A percentile compares a stretch with the other conserved stretches of the same genome.
phyloP scores from a whole-genome alignment of 2,888 invertebrate species.

The Chloroclystis v-ata region DNA sequence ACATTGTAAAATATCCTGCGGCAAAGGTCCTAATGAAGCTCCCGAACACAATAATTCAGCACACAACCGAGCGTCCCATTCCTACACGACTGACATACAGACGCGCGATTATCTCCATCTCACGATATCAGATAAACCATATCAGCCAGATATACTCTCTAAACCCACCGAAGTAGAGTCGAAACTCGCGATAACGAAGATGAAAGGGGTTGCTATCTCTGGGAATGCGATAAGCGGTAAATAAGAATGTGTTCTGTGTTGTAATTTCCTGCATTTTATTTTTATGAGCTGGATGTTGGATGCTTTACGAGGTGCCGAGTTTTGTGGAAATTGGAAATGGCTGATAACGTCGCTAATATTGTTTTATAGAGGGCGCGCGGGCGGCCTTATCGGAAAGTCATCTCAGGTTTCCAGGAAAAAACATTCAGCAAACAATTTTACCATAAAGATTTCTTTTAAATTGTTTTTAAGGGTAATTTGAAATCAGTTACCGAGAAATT shows the following conservation, averaged over 20 bases:
- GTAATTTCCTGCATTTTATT: conserved; percentile 30
- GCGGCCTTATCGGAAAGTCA: background rate
- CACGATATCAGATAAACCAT: conserved; percentile 26
- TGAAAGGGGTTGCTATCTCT: conserved; percentile 25
- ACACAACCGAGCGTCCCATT: conserved; percentile 18
- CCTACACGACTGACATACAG: conserved; percentile 18
- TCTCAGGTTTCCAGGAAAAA: background rate
- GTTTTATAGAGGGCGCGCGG: background rate
- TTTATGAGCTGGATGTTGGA: conserved; percentile 22
- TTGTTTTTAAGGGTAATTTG: background rate
- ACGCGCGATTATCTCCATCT: conserved; percentile 33
- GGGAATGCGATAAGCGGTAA: conserved; percentile 31
- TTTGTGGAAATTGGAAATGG: conserved; percentile 13
- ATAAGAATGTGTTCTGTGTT: conserved; percentile 28
- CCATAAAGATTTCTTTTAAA: background rate
- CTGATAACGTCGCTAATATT: conserved; percentile 7
- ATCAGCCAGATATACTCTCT: conserved; percentile 17
- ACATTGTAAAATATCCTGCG: background rate
- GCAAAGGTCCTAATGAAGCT: background rate
- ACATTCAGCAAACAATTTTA: background rate
- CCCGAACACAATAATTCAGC: conserved; percentile 9
- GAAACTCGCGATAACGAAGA: conserved; percentile 18
- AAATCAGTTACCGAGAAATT: no score
- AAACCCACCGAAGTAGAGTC: conserved; percentile 20
- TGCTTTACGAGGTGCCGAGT: conserved; percentile 19